Evolutionary conservation across 2,797 vertebrate genomes (phyloP).

Genomic region (Denticeps clupeoides): DNA sequence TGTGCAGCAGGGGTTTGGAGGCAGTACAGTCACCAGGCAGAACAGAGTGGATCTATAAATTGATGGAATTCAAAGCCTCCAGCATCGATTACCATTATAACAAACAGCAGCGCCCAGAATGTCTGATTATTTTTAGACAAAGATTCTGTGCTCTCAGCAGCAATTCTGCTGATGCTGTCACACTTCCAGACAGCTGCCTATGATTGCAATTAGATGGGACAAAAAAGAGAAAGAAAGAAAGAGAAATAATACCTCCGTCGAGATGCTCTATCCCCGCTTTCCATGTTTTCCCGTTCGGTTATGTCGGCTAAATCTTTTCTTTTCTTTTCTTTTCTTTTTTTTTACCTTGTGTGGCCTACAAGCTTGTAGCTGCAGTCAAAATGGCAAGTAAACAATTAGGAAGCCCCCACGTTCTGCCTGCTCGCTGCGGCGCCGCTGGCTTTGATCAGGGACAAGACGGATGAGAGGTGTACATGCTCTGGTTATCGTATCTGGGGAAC

Average conservation of each 20-base stretch:
- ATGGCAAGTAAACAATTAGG: too few species aligned
- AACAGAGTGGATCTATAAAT: slow-evolving; percentile 99
- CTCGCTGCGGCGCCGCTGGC: too few species aligned
- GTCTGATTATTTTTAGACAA: slow-evolving; percentile 99
- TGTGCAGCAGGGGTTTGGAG: slow-evolving; percentile 54
- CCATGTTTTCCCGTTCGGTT: not conserved
- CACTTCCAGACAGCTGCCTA: slow-evolving; percentile 98
- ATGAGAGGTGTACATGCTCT: not conserved
- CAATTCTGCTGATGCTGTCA: slow-evolving; percentile 99
- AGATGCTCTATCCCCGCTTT: slow-evolving; percentile 51
- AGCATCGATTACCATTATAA: slow-evolving; percentile 99
- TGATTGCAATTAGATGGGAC: slow-evolving; percentile 99
- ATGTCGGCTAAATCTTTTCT: not conserved
- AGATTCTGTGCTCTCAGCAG: slow-evolving; percentile 99
- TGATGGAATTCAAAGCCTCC: slow-evolving; percentile 99
- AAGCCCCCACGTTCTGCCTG: too few species aligned
- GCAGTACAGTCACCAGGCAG: slow-evolving; percentile 90
- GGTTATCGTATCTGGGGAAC: not conserved
- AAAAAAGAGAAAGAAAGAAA: too few species aligned
- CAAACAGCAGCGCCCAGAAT: slow-evolving; percentile 96
- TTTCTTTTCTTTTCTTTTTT: slow-evolving; percentile 1
- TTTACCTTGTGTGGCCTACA: too few species aligned
- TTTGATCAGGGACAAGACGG: too few species aligned
- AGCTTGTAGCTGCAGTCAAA: too few species aligned
- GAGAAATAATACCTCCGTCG: slow-evolving; percentile 86